phyloP scores from a whole-genome alignment of 2,113 vertebrate genomes.

The Sapayoa aenigma region DNA sequence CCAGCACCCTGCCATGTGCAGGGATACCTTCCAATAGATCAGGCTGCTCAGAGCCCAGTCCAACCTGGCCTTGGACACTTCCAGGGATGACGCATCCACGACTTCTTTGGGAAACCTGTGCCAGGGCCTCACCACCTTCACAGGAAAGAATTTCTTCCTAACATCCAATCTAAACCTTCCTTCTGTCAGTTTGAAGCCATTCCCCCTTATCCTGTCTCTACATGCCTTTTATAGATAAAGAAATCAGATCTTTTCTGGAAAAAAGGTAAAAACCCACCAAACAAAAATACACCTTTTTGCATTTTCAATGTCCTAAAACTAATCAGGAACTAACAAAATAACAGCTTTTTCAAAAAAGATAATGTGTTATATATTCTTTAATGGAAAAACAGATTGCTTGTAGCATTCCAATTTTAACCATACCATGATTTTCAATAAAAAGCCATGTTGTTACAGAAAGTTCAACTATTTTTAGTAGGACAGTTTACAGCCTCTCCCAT shows the following conservation, averaged over 20 bases:
- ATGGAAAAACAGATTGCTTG: not conserved
- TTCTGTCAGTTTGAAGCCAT: not conserved
- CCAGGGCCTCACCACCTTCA: not conserved
- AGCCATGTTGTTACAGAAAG: not conserved
- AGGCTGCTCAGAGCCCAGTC: accelerated
- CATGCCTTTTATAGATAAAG: not conserved
- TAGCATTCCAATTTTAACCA: not conserved
- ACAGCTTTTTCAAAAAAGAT: not conserved
- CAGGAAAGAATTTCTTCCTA: not conserved
- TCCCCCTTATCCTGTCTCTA: not conserved
- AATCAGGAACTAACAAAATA: not conserved
- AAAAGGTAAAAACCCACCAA: not conserved
- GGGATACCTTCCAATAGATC: accelerated
- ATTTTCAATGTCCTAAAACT: not conserved
- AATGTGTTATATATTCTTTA: not conserved
- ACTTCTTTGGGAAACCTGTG: not conserved
- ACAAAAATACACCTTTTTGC: accelerated
- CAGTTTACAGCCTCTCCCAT: not conserved
- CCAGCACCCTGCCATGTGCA: accelerated
- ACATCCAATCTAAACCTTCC: not conserved
- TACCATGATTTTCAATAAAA: not conserved
- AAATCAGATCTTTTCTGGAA: not conserved
- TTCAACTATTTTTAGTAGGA: not conserved
- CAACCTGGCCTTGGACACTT: accelerated
- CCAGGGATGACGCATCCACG: not conserved